Percentiles rank a stretch among this genome's conserved stretches.
phyloP scores from a whole-genome alignment of 1,140 invertebrate genomes.

The Scaptomyza montana region DNA sequence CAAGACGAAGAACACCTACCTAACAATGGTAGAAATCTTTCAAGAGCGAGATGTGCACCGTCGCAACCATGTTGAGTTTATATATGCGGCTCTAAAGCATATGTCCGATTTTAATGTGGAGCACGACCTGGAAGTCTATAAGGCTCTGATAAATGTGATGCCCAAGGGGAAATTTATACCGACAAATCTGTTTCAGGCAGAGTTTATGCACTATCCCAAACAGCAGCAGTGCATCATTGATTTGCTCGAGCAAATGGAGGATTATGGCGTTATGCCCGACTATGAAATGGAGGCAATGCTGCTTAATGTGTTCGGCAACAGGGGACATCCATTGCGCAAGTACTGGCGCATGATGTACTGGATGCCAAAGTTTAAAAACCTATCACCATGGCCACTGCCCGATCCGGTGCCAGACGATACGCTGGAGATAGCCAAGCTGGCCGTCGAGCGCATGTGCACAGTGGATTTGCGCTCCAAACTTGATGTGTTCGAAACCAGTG shows the following conservation, averaged over 20 bases:
- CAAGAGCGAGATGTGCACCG: constrained; percentile 86
- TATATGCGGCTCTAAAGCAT: constrained; percentile 92
- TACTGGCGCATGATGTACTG: constrained; percentile 98
- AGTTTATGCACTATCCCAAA: constrained; percentile 96
- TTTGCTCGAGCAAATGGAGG: constrained; percentile 85
- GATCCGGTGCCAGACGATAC: constrained; percentile 89
- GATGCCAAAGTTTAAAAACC: constrained; percentile 98
- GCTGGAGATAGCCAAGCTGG: constrained; percentile 92
- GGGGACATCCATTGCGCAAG: constrained; percentile 91
- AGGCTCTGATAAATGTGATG: constrained; percentile 94
- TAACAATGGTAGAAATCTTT: constrained; percentile 90
- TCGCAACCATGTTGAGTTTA: constrained; percentile 96
- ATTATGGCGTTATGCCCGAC: constrained; percentile 93
- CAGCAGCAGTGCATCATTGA: constrained; percentile 96
- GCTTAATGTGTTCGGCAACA: constrained; percentile 92
- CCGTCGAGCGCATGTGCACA: constrained; percentile 93
- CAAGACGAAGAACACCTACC: constrained; percentile 90
- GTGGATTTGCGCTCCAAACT: constrained; percentile 92
- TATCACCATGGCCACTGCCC: constrained; percentile 95
- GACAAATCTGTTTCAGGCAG: constrained; percentile 91
- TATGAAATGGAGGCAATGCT: constrained; percentile 93
- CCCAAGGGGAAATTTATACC: constrained; percentile 96
- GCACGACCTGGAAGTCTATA: constrained; percentile 96
- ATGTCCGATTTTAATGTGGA: constrained; percentile 96
- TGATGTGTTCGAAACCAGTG: constrained; percentile 88